phyloP scores from a whole-genome alignment of 2,888 invertebrate species.

The Aethes cnicana region DNA sequence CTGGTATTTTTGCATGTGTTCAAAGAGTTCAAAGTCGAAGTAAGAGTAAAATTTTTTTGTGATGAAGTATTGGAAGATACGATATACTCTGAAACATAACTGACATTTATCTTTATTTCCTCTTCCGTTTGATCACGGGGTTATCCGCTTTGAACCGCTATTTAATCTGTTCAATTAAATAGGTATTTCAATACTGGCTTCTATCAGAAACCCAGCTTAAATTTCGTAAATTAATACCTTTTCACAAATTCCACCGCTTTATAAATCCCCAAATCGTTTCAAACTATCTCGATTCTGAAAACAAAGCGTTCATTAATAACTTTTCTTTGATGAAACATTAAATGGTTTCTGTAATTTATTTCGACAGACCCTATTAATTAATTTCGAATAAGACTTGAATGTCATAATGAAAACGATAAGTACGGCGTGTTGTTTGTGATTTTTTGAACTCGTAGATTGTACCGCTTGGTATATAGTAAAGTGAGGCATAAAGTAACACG shows the following conservation, averaged over 20 bases:
- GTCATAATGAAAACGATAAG: conserved; percentile 21
- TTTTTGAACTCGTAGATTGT: too few species aligned
- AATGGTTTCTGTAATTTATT: conserved; percentile 21
- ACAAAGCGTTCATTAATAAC: conserved; percentile 27
- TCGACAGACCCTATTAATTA: conserved; percentile 11
- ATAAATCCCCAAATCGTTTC: conserved; percentile 19
- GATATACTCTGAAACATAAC: too few species aligned
- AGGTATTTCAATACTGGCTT: not conserved
- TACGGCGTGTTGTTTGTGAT: not conserved
- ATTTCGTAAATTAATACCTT: conserved; percentile 19
- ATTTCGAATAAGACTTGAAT: too few species aligned
- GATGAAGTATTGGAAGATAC: not conserved
- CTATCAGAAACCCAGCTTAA: conserved; percentile 4
- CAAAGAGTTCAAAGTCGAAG: not conserved
- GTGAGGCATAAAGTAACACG: conserved; percentile 44
- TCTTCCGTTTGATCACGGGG: too few species aligned
- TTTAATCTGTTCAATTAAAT: too few species aligned
- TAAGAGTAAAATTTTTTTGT: not conserved
- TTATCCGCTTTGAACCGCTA: too few species aligned
- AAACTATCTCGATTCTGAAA: conserved; percentile 25
- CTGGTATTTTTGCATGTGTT: too few species aligned
- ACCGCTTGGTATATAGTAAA: conserved; percentile 6
- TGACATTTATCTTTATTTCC: too few species aligned
- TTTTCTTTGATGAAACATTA: conserved; percentile 27
- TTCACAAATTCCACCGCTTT: conserved; percentile 5